phyloP scores from a whole-genome alignment of 2,113 vertebrate genomes.

The Erythrolamprus reginae region DNA sequence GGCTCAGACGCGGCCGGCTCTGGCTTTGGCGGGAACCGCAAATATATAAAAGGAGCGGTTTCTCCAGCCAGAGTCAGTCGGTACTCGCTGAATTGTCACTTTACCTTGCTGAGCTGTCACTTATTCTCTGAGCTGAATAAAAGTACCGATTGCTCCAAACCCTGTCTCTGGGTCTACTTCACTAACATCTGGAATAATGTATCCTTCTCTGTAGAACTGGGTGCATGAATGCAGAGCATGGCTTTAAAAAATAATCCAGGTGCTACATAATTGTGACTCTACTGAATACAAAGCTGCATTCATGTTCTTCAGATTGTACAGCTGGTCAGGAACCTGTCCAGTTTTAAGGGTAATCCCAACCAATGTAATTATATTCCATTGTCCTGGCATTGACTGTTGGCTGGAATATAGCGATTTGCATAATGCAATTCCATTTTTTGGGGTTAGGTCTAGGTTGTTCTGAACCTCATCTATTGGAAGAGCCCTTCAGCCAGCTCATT shows the following conservation, averaged over 20 bases:
- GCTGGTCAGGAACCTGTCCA: not conserved
- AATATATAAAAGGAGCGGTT: no score
- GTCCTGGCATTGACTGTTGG: not conserved
- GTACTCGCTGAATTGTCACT: no score
- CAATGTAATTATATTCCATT: not conserved
- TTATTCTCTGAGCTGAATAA: no score
- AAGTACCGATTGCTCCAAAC: no score
- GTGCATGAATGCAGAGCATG: no score
- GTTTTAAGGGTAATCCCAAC: not conserved
- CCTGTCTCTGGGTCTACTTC: no score
- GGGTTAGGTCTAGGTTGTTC: not conserved
- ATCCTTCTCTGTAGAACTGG: not conserved
- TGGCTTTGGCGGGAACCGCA: no score
- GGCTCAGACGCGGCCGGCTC: no score
- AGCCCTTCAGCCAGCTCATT: not conserved
- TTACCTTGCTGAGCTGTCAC: no score
- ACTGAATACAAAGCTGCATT: not conserved
- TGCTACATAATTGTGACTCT: not conserved
- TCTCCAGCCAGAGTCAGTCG: no score
- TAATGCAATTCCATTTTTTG: not conserved
- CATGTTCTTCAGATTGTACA: not conserved
- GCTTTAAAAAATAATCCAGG: not conserved
- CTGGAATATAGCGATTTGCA: not conserved
- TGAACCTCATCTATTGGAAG: not conserved
- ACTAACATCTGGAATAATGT: no score